A percentile compares a stretch with the other conserved stretches of the same genome.
Evolutionary conservation across 2,113 vertebrate genomes (phyloP).

Genomic region (Malurus alboscapulatus): DNA sequence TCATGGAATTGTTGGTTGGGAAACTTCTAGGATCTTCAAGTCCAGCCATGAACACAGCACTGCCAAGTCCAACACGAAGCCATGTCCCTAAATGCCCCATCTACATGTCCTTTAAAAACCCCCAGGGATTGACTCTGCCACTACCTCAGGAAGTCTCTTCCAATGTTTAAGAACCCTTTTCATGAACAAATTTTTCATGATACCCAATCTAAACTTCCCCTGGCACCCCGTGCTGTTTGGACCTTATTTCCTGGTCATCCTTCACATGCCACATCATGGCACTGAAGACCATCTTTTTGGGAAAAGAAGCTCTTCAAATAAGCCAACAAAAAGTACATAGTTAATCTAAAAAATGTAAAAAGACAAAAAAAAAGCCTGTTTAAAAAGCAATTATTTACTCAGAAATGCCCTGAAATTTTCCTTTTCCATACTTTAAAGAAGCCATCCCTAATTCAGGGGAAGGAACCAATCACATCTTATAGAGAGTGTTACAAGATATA

Average conservation of each 20-base stretch:
- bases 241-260: accelerated
- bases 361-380: background rate
- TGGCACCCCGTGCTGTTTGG: background rate
- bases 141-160: background rate
- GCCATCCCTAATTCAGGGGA: background rate
- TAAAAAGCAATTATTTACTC: background rate
- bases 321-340: background rate
- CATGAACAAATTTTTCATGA: background rate
- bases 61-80: background rate
- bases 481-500: background rate
- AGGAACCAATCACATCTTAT: background rate
- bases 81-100: background rate
- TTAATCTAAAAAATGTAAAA: background rate
- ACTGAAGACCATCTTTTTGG: background rate
- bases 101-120: background rate
- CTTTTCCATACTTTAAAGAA: background rate
- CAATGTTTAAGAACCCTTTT: background rate
- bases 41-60: background rate
- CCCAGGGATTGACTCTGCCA: background rate
- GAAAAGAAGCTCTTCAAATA: background rate
- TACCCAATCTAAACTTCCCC: background rate
- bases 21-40: background rate
- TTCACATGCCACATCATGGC: background rate
- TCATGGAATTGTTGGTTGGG: background rate
- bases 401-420: background rate